Conservation (phyloP, 2,888 invertebrate species). For the Timandra comae region DNA sequence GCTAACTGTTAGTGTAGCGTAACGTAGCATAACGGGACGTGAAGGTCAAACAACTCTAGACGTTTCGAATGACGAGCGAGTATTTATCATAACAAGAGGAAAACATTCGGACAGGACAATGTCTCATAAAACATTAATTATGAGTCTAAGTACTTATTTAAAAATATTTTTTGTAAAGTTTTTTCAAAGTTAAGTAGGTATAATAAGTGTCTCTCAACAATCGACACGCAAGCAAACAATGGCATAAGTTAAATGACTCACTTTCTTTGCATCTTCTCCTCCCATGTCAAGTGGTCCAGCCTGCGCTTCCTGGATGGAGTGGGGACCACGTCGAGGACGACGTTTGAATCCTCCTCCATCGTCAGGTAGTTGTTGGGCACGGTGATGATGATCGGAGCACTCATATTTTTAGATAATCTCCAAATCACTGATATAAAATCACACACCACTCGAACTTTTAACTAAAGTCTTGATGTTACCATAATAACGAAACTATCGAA, state of each 20-base stretch:
- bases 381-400: constrained; percentile 70
- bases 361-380: constrained; percentile 67
- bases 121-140: too few species aligned
- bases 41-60: constrained; percentile 22
- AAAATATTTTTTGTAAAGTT: too few species aligned
- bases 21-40: constrained; percentile 15
- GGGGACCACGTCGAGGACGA: constrained; percentile 47
- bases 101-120: too few species aligned
- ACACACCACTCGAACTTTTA: constrained; percentile 33
- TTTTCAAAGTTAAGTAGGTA: too few species aligned
- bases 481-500: constrained; percentile 40
- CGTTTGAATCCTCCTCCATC: constrained; percentile 53
- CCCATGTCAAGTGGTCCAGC: constrained; percentile 89
- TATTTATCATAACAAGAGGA: too few species aligned
- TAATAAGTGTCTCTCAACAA: neutral
- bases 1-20: constrained; percentile 4
- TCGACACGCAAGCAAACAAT: neutral
- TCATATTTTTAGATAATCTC: constrained; percentile 50
- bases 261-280: constrained; percentile 92
- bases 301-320: constrained; percentile 79
- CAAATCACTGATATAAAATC: constrained; percentile 32
- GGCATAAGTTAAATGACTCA: constrained; percentile 61
- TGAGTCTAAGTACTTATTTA: too few species aligned
- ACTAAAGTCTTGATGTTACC: constrained; percentile 41
- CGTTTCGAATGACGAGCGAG: too few species aligned